Evolutionary conservation across 2,888 invertebrate genomes (phyloP).

Genomic region (Terebella lapidaria): DNA sequence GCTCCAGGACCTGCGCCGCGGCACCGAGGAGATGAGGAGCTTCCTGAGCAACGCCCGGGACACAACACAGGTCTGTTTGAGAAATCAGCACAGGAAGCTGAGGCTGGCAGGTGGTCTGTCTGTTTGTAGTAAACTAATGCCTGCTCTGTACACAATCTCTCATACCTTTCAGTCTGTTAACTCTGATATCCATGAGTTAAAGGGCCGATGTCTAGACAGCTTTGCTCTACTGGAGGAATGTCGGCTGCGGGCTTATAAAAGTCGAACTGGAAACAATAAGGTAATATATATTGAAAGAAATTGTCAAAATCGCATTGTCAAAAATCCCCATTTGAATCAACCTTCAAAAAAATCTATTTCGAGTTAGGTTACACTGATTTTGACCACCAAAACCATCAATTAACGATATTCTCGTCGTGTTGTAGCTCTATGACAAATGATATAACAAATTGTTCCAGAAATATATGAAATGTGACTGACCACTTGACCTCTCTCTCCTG

Average conservation of each 20-base stretch:
- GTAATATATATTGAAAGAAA: no score
- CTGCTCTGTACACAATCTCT: neutral
- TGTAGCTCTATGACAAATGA: no score
- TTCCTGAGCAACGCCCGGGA: slow-evolving; percentile 64
- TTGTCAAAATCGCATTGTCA: no score
- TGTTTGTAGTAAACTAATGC: neutral
- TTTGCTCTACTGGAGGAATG: slow-evolving; percentile 52
- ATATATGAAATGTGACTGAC: no score
- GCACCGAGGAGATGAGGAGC: slow-evolving; percentile 59
- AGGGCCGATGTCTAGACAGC: slow-evolving; percentile 56
- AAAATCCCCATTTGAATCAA: no score
- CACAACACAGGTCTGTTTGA: slow-evolving; percentile 48
- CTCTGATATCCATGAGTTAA: slow-evolving; percentile 60
- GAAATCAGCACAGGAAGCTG: neutral
- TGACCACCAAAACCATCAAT: no score
- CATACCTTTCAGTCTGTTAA: slow-evolving; percentile 11
- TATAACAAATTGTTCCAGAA: no score
- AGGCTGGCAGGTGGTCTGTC: slow-evolving; percentile 56
- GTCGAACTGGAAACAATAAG: neutral
- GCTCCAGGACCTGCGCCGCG: slow-evolving; percentile 57
- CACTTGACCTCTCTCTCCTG: no score
- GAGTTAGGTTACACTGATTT: no score
- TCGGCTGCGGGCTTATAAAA: slow-evolving; percentile 34
- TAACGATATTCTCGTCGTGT: no score
- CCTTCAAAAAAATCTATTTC: no score